phyloP scores from a whole-genome alignment of 2,797 vertebrate genomes.

The Jordanella pulchra region DNA sequence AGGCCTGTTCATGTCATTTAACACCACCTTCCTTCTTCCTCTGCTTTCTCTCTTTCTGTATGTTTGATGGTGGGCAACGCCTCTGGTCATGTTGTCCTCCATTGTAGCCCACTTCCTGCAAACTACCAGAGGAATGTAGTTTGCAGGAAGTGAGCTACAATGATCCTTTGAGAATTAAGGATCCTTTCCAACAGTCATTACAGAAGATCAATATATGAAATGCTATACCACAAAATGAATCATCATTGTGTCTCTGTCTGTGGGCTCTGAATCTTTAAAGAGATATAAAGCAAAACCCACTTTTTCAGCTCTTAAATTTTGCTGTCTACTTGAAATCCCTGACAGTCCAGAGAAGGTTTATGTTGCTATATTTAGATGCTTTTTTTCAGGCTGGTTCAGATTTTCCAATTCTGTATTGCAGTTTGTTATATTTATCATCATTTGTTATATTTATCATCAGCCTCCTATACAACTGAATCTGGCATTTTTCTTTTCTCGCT shows the following conservation, averaged over 20 bases:
- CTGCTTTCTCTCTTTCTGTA: conserved; percentile 40
- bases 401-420: too few relatives aligned
- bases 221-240: conserved; percentile 24
- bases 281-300: too few relatives aligned
- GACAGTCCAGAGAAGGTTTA: too few relatives aligned
- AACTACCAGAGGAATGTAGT: conserved; percentile 73
- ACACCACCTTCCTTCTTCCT: conserved; percentile 74
- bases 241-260: conserved; percentile 36
- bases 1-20: conserved; percentile 69
- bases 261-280: conserved; percentile 6
- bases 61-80: conserved; percentile 60
- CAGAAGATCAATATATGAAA: conserved; percentile 60
- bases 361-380: too few relatives aligned
- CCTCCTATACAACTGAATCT: too few relatives aligned
- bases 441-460: too few relatives aligned
- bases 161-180: conserved; percentile 66
- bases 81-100: conserved; percentile 73
- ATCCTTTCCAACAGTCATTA: conserved; percentile 62
- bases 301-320: too few relatives aligned
- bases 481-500: too few relatives aligned
- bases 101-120: conserved; percentile 77
- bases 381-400: too few relatives aligned
- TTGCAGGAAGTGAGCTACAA: too few relatives aligned
- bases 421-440: too few relatives aligned
- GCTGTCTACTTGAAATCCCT: too few relatives aligned